Percentiles rank a stretch among this genome's conserved stretches.
These are phyloP conservation scores for Falco columbarius DNA, from an alignment of 2,797 vertebrate genomes.

Conservation along the genomic window DNA sequence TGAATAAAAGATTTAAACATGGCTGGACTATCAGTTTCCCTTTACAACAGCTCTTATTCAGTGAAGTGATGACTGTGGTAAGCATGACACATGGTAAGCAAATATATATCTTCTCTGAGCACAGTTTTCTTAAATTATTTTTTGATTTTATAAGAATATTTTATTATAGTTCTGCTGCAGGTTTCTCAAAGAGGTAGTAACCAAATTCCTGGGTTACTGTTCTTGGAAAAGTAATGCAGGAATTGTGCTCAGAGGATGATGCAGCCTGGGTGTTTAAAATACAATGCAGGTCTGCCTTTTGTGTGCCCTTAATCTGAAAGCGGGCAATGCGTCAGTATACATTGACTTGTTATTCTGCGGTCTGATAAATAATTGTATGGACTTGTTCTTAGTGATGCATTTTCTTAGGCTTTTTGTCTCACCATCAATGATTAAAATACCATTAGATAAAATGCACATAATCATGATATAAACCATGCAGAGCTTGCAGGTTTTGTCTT, in stretches of 20 bases:
- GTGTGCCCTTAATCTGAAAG: constrained; percentile 44
- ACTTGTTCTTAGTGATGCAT: background rate
- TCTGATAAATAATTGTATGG: background rate
- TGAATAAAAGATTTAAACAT: constrained; percentile 4
- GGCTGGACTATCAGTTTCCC: background rate
- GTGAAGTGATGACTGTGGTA: background rate
- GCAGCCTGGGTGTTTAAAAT: constrained; percentile 9
- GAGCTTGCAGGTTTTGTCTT: constrained; percentile 17
- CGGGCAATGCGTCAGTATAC: background rate
- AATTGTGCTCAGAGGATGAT: background rate
- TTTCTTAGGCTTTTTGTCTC: background rate
- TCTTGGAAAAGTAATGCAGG: background rate
- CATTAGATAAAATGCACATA: background rate
- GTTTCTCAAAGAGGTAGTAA: background rate
- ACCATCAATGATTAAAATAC: background rate
- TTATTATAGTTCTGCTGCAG: background rate
- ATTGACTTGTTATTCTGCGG: background rate
- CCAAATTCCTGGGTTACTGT: background rate
- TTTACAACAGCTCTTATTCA: background rate
- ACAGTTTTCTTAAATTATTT: background rate
- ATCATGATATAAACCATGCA: background rate
- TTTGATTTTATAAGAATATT: background rate
- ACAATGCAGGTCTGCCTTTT: constrained; percentile 51
- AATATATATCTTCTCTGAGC: background rate
- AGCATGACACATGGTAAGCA: background rate